Base-by-base conservation (phyloP, 2,113 vertebrate genomes). In the Callopanchax toddi region DNA sequence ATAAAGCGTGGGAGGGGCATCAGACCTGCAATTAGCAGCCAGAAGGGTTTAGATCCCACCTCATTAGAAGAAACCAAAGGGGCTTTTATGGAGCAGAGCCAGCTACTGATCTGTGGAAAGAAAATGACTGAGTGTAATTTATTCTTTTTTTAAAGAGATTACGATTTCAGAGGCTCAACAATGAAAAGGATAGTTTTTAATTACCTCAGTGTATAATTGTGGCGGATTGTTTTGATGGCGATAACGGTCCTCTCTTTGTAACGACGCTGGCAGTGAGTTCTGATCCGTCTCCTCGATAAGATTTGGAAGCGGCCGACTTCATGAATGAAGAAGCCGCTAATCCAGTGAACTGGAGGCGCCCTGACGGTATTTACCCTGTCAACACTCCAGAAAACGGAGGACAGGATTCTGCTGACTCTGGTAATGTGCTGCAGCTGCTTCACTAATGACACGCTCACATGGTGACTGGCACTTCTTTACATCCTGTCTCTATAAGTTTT, bases 131-230 rank as follows among this genome's bases (percentile, higher is more conserved):
- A n/a, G 8, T 0, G 11, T 25, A 3, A 51, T 51, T 50, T 56
- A 50, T 11, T 51, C 70, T 56, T 58, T 13, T 56, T 71, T 74
- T 63, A 37, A 39, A 36, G 40, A 84, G 79, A 82, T 83, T 54
- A 71, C 58, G 42, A 82, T 64, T 66, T 77, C 13, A 43, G 37
- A 4, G 26, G 46, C 40, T 52, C 50, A 51, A 39, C 11, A 37
- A 68, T 53, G 50, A 57, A 23, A 18, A 21, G 58, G 60, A 53
- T 74, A 8, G 42, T 39, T 82, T 71, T 78, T 72, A 85, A 89
- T 86, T 88, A 89, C 81, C 76, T 70, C 59, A 22, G 45, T 39
- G 60, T 77, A 65, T 82, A 77, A 80, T 75, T 22, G 1, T 11
- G n/a, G 48, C 13, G 20, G 67, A 74, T 67, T 60, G 55, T 76